These are phyloP conservation scores for Sphenopsis melanotis DNA, from an alignment of 2,797 vertebrate genomes.

Conservation along the genomic window DNA sequence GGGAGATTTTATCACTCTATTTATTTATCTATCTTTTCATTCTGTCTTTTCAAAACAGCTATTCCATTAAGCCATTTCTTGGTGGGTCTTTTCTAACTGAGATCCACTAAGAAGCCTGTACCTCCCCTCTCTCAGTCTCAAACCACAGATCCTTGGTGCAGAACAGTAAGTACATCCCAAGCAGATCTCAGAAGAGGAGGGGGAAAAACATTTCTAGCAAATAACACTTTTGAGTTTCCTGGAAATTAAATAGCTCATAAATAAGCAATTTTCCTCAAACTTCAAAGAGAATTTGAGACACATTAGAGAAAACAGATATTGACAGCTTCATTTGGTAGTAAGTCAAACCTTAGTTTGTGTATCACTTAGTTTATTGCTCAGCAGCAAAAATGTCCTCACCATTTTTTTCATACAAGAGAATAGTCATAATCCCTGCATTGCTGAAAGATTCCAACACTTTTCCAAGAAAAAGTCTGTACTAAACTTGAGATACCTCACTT, in stretches of 20 bases:
- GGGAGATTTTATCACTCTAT: neutral
- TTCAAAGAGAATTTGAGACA: neutral
- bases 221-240: neutral
- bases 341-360: neutral
- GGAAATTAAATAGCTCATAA: neutral
- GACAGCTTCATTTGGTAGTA: neutral
- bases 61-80: neutral
- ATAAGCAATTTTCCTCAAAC: neutral
- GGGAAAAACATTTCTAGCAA: neutral
- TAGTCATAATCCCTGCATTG: neutral
- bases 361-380: neutral
- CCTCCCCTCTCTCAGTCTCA: neutral
- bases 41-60: neutral
- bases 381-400: neutral
- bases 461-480: neutral
- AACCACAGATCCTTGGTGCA: accelerated
- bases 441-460: neutral
- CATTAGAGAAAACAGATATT: neutral
- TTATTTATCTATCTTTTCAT: neutral
- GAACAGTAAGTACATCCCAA: neutral
- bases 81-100: neutral
- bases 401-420: neutral
- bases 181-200: neutral
- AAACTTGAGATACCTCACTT: neutral
- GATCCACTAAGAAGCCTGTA: neutral